Percentiles rank a stretch among this genome's conserved stretches.
Evolutionary conservation across 2,888 invertebrate genomes (phyloP).

Genomic region (Sesamia inferens): DNA sequence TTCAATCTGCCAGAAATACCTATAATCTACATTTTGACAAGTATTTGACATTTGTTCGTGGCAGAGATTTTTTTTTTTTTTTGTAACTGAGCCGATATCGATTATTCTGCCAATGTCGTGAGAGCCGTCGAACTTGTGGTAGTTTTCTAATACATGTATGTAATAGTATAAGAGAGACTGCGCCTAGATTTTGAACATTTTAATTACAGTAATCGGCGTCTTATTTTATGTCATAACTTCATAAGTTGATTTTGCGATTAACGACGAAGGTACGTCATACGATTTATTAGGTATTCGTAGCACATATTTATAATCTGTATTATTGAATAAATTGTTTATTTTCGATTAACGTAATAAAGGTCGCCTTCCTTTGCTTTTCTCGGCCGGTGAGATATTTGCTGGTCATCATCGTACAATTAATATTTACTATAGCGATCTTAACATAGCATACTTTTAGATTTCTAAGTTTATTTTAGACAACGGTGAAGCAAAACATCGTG

Average conservation of each 20-base stretch:
- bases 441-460: background rate
- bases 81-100: too few relatives aligned
- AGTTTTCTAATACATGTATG: too few relatives aligned
- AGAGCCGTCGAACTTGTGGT: too few relatives aligned
- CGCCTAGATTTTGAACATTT: too few relatives aligned
- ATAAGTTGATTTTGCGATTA: slow-evolving; percentile 12
- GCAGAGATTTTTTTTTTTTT: too few relatives aligned
- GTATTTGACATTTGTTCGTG: too few relatives aligned
- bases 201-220: too few relatives aligned
- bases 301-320: slow-evolving; percentile 23
- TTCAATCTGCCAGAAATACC: too few relatives aligned
- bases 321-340: too few relatives aligned
- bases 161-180: too few relatives aligned
- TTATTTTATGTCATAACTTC: background rate
- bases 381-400: background rate
- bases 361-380: slow-evolving; percentile 19
- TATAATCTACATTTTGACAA: too few relatives aligned
- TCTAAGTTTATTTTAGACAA: background rate
- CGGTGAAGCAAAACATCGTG: background rate
- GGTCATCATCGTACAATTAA: background rate
- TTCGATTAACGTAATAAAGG: slow-evolving; percentile 9
- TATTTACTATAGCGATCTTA: background rate
- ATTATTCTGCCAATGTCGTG: too few relatives aligned
- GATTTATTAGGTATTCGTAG: slow-evolving; percentile 33
- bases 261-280: slow-evolving; percentile 22